phyloP scores from a whole-genome alignment of 2,797 vertebrate genomes.

The Siniperca undulata region DNA sequence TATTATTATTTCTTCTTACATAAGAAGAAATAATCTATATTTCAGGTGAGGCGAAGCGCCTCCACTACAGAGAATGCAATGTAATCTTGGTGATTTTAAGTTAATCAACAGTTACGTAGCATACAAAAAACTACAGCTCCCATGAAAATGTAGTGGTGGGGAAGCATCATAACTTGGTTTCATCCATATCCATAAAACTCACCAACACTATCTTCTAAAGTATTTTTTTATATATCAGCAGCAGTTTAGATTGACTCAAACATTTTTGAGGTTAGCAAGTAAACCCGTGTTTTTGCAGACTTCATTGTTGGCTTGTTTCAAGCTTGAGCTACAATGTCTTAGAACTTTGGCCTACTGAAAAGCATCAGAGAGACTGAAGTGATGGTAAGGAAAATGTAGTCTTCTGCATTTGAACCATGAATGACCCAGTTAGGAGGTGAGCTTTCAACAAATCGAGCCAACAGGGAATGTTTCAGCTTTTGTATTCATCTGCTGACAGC shows the following conservation, averaged over 20 bases:
- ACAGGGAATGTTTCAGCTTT: slow-evolving; percentile 28
- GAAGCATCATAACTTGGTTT: neutral
- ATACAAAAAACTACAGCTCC: neutral
- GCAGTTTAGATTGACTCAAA: neutral
- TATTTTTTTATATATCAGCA: neutral
- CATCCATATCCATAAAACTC: neutral
- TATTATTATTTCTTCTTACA: too few relatives aligned
- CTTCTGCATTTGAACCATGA: slow-evolving; percentile 46
- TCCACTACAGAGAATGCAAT: too few relatives aligned
- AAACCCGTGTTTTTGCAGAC: neutral
- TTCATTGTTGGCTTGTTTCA: neutral
- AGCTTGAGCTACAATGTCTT: neutral
- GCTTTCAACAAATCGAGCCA: slow-evolving; percentile 47
- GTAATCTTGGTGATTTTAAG: too few relatives aligned
- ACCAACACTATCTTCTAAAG: neutral
- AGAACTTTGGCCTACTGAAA: neutral
- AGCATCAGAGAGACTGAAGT: slow-evolving; percentile 4
- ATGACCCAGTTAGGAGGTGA: slow-evolving; percentile 64
- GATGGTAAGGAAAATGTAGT: slow-evolving; percentile 19
- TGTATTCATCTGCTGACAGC: slow-evolving; percentile 45
- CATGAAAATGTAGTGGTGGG: too few relatives aligned
- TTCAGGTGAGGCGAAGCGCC: too few relatives aligned
- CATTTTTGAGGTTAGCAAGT: neutral
- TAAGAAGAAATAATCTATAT: too few relatives aligned
- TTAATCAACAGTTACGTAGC: neutral